Evolutionary conservation across 2,888 invertebrate species (phyloP).

Genomic region (Limenitis camilla): DNA sequence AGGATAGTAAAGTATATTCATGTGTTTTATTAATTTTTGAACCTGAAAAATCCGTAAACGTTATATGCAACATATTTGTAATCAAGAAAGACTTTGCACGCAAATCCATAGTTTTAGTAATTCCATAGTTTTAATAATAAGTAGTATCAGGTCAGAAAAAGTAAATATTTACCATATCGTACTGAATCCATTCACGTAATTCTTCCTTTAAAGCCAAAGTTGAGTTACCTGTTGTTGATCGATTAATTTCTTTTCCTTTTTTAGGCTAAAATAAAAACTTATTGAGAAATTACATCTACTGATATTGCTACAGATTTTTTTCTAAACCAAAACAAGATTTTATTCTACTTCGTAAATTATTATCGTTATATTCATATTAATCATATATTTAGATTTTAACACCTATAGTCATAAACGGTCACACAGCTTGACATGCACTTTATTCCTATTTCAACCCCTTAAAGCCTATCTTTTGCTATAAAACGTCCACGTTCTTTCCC

Average conservation of each 20-base stretch:
- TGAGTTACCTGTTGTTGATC: slow-evolving; percentile 18
- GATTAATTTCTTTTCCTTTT: slow-evolving; percentile 29
- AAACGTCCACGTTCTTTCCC: too few relatives aligned
- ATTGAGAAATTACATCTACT: neutral
- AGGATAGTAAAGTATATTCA: slow-evolving; percentile 42
- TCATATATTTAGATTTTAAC: too few relatives aligned
- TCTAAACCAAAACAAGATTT: too few relatives aligned
- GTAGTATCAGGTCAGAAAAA: neutral
- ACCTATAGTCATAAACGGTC: too few relatives aligned
- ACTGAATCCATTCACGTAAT: slow-evolving; percentile 52
- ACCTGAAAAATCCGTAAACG: slow-evolving; percentile 35
- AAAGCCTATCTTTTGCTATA: too few relatives aligned
- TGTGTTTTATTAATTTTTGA: slow-evolving; percentile 26
- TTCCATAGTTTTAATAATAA: too few relatives aligned
- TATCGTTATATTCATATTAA: too few relatives aligned
- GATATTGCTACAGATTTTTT: too few relatives aligned
- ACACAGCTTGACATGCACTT: too few relatives aligned
- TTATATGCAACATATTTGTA: neutral
- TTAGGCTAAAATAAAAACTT: slow-evolving; percentile 25
- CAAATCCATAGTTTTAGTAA: neutral
- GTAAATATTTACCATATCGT: slow-evolving; percentile 32
- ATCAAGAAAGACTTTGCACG: neutral
- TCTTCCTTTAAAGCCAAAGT: slow-evolving; percentile 38
- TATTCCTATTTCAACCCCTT: too few relatives aligned
- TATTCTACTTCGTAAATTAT: too few relatives aligned